A percentile compares a stretch with the other conserved stretches of the same genome.
Conservation (phyloP, 2,888 invertebrate species). For the Drosophila ezoana region DNA sequence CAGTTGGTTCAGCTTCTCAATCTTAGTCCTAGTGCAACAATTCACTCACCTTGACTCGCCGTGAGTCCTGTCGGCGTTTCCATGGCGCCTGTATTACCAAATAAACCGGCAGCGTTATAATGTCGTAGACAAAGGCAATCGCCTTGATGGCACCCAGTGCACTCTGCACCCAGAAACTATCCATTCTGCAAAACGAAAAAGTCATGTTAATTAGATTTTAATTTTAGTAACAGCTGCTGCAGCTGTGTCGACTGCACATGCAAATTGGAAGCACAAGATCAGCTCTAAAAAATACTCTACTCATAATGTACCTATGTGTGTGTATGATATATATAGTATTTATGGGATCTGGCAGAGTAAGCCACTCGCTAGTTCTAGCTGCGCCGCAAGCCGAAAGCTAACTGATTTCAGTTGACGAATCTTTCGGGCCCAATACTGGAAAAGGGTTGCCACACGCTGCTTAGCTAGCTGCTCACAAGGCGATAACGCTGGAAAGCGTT, state of each 20-base stretch:
- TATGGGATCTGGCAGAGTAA: slow-evolving; percentile 14
- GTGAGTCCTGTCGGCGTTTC: slow-evolving; percentile 91
- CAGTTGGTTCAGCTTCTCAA: not conserved
- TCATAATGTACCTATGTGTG: not conserved
- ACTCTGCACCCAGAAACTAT: slow-evolving; percentile 89
- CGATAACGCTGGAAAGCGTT: slow-evolving; percentile 54
- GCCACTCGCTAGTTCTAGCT: slow-evolving; percentile 44
- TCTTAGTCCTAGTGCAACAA: not conserved
- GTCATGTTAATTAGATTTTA: slow-evolving; percentile 6
- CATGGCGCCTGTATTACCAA: slow-evolving; percentile 94
- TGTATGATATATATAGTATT: not conserved
- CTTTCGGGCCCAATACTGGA: slow-evolving; percentile 45
- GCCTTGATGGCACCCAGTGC: slow-evolving; percentile 92
- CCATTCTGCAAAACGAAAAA: slow-evolving; percentile 85
- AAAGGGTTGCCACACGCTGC: slow-evolving; percentile 45
- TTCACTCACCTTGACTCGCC: slow-evolving; percentile 90
- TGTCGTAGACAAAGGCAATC: slow-evolving; percentile 93
- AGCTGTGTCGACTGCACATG: not conserved
- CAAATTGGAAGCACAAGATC: slow-evolving; percentile 13
- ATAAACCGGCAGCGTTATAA: slow-evolving; percentile 96
- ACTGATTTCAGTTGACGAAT: slow-evolving; percentile 66
- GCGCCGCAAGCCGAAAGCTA: slow-evolving; percentile 54
- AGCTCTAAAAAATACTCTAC: not conserved
- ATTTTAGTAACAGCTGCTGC: slow-evolving; percentile 26
- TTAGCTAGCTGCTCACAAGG: slow-evolving; percentile 11